Evolutionary conservation across 2,113 vertebrate genomes (phyloP).

Genomic region (Oxyura jamaicensis): DNA sequence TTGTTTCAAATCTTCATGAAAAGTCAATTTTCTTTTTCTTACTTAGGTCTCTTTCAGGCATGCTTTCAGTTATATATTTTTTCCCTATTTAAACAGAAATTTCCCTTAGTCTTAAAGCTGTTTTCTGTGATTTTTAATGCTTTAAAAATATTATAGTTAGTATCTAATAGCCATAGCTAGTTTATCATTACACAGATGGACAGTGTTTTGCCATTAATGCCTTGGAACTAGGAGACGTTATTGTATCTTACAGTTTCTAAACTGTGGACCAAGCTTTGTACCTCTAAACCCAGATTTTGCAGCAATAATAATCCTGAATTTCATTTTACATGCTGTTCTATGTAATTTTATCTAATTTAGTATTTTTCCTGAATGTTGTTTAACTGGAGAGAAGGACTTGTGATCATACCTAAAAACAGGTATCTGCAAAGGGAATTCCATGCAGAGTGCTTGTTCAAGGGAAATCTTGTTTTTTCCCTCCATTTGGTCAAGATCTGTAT

Average conservation of each 20-base stretch:
- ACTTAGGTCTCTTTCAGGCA: neutral
- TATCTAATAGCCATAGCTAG: neutral
- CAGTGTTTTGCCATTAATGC: neutral
- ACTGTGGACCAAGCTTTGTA: neutral
- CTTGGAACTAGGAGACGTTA: neutral
- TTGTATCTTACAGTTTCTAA: neutral
- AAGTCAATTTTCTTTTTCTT: neutral
- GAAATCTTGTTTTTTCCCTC: neutral
- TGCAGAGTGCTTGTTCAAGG: neutral
- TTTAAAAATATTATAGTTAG: neutral
- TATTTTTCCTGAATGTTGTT: neutral
- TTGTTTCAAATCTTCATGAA: neutral
- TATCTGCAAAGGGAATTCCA: neutral
- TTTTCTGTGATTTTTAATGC: neutral
- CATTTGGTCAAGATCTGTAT: neutral
- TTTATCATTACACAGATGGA: neutral
- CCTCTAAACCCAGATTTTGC: neutral
- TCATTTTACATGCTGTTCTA: rapidly evolving
- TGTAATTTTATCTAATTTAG: neutral
- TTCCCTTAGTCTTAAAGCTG: neutral
- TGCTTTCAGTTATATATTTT: neutral
- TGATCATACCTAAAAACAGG: neutral
- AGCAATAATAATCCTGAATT: neutral
- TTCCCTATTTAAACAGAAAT: neutral
- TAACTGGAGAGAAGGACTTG: neutral